Evolutionary conservation across 2,797 vertebrate genomes (phyloP).

Genomic region (Clarias pachynema): DNA sequence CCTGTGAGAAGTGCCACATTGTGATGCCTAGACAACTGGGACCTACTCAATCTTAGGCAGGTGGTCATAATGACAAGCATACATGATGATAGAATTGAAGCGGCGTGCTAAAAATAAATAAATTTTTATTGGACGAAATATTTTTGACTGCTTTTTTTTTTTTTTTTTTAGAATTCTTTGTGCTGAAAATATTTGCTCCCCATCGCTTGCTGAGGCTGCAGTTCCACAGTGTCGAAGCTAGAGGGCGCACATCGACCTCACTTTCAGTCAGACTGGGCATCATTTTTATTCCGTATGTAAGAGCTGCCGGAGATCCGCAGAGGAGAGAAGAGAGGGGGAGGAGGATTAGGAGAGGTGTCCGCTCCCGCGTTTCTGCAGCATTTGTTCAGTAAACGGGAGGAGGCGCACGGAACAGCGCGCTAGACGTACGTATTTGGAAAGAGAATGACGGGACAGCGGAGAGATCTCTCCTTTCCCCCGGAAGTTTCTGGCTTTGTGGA

Average conservation of each 20-base stretch:
- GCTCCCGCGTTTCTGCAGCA: constrained; percentile 3
- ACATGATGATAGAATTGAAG: neutral
- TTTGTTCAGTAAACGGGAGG: constrained; percentile 19
- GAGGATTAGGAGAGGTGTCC: neutral
- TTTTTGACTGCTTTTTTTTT: too few species aligned
- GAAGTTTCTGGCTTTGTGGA: constrained; percentile 43
- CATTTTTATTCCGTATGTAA: neutral
- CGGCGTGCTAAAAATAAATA: neutral
- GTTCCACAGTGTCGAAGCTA: constrained; percentile 60
- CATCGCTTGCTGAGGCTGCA: neutral
- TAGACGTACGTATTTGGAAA: neutral
- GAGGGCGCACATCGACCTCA: constrained; percentile 63
- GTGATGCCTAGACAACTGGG: too few species aligned
- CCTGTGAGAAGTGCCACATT: too few species aligned
- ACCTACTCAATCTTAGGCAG: too few species aligned
- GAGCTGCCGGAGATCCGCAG: neutral
- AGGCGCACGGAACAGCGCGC: neutral
- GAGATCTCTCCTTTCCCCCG: neutral
- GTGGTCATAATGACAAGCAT: neutral
- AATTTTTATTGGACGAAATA: neutral
- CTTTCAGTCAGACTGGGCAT: neutral
- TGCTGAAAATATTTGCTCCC: neutral
- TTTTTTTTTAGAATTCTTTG: neutral
- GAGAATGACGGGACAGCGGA: neutral
- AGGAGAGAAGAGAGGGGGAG: neutral